Percentiles rank a stretch among this genome's conserved stretches.
phyloP scores from a whole-genome alignment of 2,888 invertebrate genomes.

The Piscicola geometra region DNA sequence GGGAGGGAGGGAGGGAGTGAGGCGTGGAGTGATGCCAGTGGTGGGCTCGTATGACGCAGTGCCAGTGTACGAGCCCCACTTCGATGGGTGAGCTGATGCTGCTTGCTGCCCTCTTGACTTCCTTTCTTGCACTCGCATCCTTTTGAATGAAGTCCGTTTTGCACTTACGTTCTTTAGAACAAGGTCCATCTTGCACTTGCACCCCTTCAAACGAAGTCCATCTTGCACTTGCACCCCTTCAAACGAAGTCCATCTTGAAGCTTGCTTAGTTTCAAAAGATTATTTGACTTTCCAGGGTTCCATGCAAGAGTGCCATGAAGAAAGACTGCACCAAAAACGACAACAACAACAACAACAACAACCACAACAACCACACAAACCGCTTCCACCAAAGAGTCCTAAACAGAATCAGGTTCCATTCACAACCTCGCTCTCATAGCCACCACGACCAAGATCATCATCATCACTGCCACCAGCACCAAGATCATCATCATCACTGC shows the following conservation, averaged over 20 bases:
- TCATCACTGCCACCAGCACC: neutral
- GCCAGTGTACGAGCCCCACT: constrained; percentile 26
- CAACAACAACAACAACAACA: neutral
- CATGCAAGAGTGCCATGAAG: constrained; percentile 28
- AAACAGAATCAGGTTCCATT: neutral
- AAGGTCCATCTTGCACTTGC: no score
- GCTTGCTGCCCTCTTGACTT: no score
- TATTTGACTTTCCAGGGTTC: no score
- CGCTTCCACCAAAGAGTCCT: neutral
- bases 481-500: neutral
- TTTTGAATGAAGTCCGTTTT: no score
- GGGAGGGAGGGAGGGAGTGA: neutral
- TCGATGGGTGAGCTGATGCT: constrained; percentile 5
- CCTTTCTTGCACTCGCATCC: no score
- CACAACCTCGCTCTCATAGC: no score
- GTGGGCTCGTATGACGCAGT: constrained; percentile 28
- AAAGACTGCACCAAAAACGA: neutral
- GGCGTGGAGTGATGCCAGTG: constrained; percentile 13
- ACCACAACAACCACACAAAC: neutral
- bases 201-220: no score
- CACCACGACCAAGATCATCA: neutral
- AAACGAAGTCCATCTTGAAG: no score
- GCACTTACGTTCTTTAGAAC: no score
- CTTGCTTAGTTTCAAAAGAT: no score
- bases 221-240: no score